Evolutionary conservation across 2,113 vertebrate genomes (phyloP).

Genomic region (Odontesthes bonariensis): DNA sequence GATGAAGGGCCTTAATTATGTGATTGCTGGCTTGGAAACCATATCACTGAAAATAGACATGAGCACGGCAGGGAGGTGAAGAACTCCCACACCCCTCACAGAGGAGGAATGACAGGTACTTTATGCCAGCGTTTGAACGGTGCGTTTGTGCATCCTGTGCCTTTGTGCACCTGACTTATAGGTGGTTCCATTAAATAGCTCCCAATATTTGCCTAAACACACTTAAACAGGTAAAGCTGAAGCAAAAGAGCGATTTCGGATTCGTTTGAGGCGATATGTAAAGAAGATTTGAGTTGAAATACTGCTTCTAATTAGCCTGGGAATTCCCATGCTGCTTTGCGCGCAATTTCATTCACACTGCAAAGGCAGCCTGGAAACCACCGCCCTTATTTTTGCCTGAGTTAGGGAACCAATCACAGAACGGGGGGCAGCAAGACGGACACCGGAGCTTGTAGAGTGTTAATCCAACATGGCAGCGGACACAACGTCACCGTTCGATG

Average conservation of each 20-base stretch:
- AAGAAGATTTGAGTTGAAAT: constrained; percentile 17
- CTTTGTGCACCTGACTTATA: constrained; percentile 48
- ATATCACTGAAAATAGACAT: constrained; percentile 80
- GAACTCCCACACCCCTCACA: constrained; percentile 73
- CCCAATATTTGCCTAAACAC: constrained; percentile 17
- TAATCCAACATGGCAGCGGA: too few relatives aligned
- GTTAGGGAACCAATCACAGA: too few relatives aligned
- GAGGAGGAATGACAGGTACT: constrained; percentile 69
- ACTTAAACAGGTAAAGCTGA: neutral
- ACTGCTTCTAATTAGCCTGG: too few relatives aligned
- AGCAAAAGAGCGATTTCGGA: constrained; percentile 23
- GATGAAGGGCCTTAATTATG: constrained; percentile 81
- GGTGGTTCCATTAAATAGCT: constrained; percentile 40
- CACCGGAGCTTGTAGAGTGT: too few relatives aligned
- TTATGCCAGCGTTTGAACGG: constrained; percentile 49
- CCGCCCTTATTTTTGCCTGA: too few relatives aligned
- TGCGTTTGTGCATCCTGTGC: constrained; percentile 24
- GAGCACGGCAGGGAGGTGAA: constrained; percentile 61
- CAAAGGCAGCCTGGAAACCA: too few relatives aligned
- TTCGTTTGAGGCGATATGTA: constrained; percentile 16
- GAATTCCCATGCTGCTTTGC: too few relatives aligned
- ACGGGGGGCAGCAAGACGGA: too few relatives aligned
- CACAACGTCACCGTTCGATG: too few relatives aligned
- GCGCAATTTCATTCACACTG: too few relatives aligned
- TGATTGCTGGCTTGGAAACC: constrained; percentile 79